Percentiles rank a stretch among this genome's conserved stretches.
These are phyloP conservation scores for Pandemis heparana DNA, from an alignment of 2,888 invertebrate genomes.

Conservation along the genomic window DNA sequence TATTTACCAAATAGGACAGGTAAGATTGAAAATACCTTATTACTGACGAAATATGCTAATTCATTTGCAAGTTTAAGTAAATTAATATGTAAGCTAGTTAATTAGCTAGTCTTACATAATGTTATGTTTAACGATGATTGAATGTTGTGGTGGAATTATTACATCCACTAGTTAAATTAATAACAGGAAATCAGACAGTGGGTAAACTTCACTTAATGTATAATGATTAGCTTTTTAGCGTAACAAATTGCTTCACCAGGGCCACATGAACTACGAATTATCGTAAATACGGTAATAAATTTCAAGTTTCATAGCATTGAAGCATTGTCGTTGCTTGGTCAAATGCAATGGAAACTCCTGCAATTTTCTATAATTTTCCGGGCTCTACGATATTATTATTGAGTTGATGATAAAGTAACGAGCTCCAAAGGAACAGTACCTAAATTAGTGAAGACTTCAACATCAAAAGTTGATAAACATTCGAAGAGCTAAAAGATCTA, in stretches of 20 bases:
- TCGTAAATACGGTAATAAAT: constrained; percentile 7
- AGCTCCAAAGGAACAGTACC: neutral
- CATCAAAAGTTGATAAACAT: no score
- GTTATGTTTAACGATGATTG: neutral
- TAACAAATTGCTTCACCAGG: constrained; percentile 35
- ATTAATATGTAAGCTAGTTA: neutral
- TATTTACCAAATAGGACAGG: no score
- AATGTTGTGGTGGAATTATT: neutral
- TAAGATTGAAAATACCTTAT: no score
- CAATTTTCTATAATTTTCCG: neutral
- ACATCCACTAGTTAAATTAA: constrained; percentile 8
- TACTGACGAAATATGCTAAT: no score
- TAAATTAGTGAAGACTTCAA: neutral
- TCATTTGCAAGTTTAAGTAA: no score
- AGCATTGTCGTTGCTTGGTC: constrained; percentile 14
- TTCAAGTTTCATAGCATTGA: constrained; percentile 14
- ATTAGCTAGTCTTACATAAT: neutral
- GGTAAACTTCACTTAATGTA: constrained; percentile 8
- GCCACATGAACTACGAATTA: constrained; percentile 10
- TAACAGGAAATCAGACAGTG: constrained; percentile 10
- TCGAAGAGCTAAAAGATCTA: no score
- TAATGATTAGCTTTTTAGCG: constrained; percentile 17
- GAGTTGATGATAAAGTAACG: neutral
- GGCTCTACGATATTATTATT: neutral
- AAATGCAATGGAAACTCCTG: neutral